These are phyloP conservation scores for Metaphire vulgaris DNA, from an alignment of 1,140 invertebrate genomes.

Conservation along the genomic window DNA sequence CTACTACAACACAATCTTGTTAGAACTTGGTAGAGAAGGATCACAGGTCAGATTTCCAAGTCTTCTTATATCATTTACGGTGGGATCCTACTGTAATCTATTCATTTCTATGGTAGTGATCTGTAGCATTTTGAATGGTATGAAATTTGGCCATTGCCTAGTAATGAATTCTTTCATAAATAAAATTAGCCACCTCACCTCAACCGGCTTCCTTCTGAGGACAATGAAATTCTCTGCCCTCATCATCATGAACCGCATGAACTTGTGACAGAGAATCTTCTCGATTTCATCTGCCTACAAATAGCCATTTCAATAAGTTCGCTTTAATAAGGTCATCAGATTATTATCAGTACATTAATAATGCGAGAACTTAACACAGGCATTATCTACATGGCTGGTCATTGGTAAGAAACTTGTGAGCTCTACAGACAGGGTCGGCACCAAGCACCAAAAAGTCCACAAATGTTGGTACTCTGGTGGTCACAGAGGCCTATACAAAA, in stretches of 20 bases:
- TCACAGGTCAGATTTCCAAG: not conserved
- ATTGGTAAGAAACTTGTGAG: too few species aligned
- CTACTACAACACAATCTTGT: not conserved
- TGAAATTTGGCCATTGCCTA: too few species aligned
- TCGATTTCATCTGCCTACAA: constrained; percentile 93
- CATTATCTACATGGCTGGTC: too few species aligned
- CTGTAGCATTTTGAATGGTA: too few species aligned
- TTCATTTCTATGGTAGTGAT: too few species aligned
- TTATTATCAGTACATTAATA: too few species aligned
- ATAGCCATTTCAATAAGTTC: too few species aligned
- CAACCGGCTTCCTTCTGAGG: constrained; percentile 86
- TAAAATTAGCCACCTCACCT: constrained; percentile 54
- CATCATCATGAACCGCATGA: constrained; percentile 99
- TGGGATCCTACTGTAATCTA: too few species aligned
- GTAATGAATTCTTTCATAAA: not conserved
- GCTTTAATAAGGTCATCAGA: too few species aligned
- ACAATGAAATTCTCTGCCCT: constrained; percentile 97
- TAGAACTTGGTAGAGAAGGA: not conserved
- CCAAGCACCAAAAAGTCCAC: not conserved
- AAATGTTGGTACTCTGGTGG: not conserved
- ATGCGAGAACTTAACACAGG: not conserved
- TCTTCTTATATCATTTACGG: too few species aligned
- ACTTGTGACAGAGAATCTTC: constrained; percentile 97
- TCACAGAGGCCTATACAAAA: not conserved
- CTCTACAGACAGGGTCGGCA: not conserved